Conservation (phyloP, 2,888 invertebrate genomes). For the Hybos culiciformis region DNA sequence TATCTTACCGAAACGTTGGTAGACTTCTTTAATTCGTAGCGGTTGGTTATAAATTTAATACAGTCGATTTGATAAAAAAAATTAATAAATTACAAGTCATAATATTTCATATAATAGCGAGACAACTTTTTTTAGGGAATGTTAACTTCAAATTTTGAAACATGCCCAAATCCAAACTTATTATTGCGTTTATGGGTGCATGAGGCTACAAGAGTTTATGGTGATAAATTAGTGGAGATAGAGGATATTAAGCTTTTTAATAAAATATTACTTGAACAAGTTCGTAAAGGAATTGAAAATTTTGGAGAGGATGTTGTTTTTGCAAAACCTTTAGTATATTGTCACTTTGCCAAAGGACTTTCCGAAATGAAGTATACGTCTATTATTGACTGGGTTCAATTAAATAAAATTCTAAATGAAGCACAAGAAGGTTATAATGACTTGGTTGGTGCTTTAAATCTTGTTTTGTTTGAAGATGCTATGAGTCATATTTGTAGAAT, state of each 20-base stretch:
- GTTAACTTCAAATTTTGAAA: slow-evolving; percentile 66
- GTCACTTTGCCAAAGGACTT: slow-evolving; percentile 83
- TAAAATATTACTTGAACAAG: slow-evolving; percentile 57
- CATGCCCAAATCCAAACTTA: slow-evolving; percentile 53
- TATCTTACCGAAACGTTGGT: no score
- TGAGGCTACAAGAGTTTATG: slow-evolving; percentile 79
- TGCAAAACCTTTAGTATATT: slow-evolving; percentile 68
- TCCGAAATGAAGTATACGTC: slow-evolving; percentile 85
- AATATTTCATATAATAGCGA: no score
- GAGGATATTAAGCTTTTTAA: slow-evolving; percentile 57
- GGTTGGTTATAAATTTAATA: no score
- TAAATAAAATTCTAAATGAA: slow-evolving; percentile 62
- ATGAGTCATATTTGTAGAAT: slow-evolving; percentile 87
- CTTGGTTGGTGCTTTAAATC: slow-evolving; percentile 77
- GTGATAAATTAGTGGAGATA: slow-evolving; percentile 79
- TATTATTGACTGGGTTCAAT: slow-evolving; percentile 52
- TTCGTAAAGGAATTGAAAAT: slow-evolving; percentile 65
- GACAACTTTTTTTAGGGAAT: slow-evolving; percentile 55
- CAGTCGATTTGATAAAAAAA: no score
- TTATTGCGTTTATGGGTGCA: slow-evolving; percentile 78
- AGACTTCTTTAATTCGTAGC: no score
- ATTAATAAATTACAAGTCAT: no score
- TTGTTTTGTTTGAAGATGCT: slow-evolving; percentile 90
- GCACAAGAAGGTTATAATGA: slow-evolving; percentile 80
- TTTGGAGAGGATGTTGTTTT: slow-evolving; percentile 59